Evolutionary conservation across 2,113 vertebrate species (phyloP), one percentile per base, ranked within the genome.

Genomic region (Telmatochromis sp.): DNA sequence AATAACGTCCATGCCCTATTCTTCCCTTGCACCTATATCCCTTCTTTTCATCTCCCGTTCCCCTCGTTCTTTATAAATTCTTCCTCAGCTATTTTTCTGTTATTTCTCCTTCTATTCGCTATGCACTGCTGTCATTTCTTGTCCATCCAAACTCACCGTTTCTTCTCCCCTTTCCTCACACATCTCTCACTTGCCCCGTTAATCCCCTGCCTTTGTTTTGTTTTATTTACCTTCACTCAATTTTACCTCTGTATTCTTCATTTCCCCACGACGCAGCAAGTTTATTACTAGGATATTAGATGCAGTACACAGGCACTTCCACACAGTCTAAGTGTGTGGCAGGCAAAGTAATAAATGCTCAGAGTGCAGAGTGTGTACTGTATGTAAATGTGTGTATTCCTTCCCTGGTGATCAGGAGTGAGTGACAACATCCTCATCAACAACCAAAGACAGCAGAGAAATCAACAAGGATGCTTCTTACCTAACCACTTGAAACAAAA

Each of bases 261-360:
- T 58, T 81, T 71, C 80, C 35, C 68, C 45, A 21, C 33, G 4
- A 85, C 8, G 53, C 19, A 80, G 53, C 51, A 37, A 78, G 33
- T 86, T 84, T 81, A 83, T 85, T 81, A 81, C 33, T 19, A 10
- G 57, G 51, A 85, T 57, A 92, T 88, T 88, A 82, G 86, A 87
- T 81, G 55, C 35, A 51, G 23, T 53, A 86, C 54, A 33, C 47
- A 31, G 68, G 14, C 57, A 23, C 26, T 88, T 82, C 15, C 83
- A 84, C 79, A 88, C 78, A 12, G 71, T 51, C 47, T 63, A 9
- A 73, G 58, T 88, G 90, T 35, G 17, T 40, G 31, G 33, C 26
- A 23, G 57, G 65, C 9, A 86, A n/a, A 79, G 23, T 58, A 71
- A 63, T 83, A 88, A 81, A 86, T 65, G 17, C 68, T 80, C 10